These are phyloP conservation scores for Apodemia duryi DNA, from an alignment of 2,888 invertebrate species.

Conservation along the genomic window DNA sequence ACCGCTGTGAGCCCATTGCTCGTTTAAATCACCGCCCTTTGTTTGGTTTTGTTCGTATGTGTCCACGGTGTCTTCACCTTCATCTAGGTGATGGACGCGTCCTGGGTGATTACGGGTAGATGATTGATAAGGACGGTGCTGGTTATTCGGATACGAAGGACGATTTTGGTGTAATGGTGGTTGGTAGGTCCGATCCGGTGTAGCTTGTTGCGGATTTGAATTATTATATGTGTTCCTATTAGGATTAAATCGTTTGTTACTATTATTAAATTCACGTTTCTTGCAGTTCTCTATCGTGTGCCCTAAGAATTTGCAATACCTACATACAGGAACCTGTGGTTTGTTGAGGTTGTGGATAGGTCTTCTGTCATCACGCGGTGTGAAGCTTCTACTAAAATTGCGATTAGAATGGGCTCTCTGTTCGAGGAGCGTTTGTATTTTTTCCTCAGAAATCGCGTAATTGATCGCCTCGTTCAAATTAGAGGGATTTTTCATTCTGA, in stretches of 20 bases:
- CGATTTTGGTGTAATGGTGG: background rate
- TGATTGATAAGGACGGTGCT: background rate
- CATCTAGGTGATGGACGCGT: background rate
- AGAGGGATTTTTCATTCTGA: conserved; percentile 6
- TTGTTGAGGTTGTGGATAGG: background rate
- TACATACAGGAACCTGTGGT: background rate
- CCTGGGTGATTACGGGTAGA: background rate
- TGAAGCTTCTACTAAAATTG: background rate
- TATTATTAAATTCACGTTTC: background rate
- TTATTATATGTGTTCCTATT: background rate
- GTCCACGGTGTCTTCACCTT: background rate
- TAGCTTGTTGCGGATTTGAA: background rate
- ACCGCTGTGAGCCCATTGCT: conserved; percentile 5
- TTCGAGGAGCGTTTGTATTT: conserved; percentile 4
- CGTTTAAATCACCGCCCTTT: background rate
- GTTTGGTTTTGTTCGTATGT: background rate
- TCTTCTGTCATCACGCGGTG: background rate
- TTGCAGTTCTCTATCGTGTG: background rate
- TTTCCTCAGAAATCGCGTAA: conserved; percentile 16
- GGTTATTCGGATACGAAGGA: background rate
- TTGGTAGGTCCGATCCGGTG: background rate
- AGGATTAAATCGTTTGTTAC: background rate
- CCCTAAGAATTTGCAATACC: background rate
- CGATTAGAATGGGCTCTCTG: background rate
- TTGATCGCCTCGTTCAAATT: conserved; percentile 21